Evolutionary conservation across 2,888 invertebrate genomes (phyloP), one percentile per base, ranked within the genome.

Genomic region (Anarsia innoxiella): DNA sequence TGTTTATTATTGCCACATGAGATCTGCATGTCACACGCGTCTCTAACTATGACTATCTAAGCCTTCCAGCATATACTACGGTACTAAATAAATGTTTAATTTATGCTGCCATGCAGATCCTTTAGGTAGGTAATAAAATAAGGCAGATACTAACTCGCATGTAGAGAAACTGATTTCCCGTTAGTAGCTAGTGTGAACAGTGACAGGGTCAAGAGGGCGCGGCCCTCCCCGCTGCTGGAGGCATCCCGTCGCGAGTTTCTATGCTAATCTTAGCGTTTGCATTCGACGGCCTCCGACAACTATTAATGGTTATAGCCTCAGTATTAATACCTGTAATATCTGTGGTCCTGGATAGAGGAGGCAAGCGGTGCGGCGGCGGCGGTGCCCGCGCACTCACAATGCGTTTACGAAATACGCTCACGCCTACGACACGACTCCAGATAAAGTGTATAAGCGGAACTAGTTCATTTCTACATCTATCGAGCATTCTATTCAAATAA

Each of bases 401-500:
- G 60, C 59, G 56, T 66, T 80, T 79, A 77, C 77, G 75, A 75
- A 80, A 80, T 66, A 55, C 51, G 59, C 59, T 61, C 48, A 70
- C 82, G 71, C 83, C 80, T 67, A 82, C 83, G 68, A 59, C 53
- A 44, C 50, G 59, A n/a, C n/a, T 65, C 64, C 64, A 54, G 46
- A 60, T 61, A 67, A 59, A 68, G 59, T 47, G 69, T 68, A 70
- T 60, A 67, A 62, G 66, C 60, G 61, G 62, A 77, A 78, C 80
- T 82, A 78, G 80, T 79, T 73, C 72, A 74, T 70, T 79, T 72
- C 76, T 77, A 75, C 67, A 74, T 79, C 74, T 76, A 80, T 77
- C 69, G 70, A 60, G 80, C 78, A 84, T 84, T 83, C 79, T 79
- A 84, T 84, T 84, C 82, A 82, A 83, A 84, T 84, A 82, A 71